A percentile compares a stretch with the other conserved stretches of the same genome.
phyloP scores from a whole-genome alignment of 2,797 vertebrate species.

The Centropyge bicolor region DNA sequence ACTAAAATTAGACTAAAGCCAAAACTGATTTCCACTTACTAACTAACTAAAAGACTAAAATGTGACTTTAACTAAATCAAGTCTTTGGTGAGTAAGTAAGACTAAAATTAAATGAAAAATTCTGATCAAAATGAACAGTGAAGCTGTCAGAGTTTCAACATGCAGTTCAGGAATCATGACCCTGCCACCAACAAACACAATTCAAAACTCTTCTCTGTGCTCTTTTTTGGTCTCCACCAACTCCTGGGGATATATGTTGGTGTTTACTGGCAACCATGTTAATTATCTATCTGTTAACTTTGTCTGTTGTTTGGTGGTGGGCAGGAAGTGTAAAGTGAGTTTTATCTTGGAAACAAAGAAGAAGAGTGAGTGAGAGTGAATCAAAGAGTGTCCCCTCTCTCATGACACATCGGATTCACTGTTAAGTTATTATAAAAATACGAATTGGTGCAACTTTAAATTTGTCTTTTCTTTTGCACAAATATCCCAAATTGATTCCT shows the following conservation, averaged over 20 bases:
- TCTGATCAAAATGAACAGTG: too few relatives aligned
- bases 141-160: neutral
- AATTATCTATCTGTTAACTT: neutral
- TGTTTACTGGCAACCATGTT: neutral
- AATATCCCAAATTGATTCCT: too few relatives aligned
- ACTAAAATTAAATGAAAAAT: too few relatives aligned
- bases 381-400: neutral
- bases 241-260: neutral
- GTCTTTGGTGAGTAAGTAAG: too few relatives aligned
- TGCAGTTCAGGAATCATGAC: neutral
- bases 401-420: neutral
- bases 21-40: too few relatives aligned
- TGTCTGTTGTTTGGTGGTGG: neutral
- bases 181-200: neutral
- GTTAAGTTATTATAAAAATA: neutral
- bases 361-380: neutral
- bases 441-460: neutral
- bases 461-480: neutral
- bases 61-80: too few relatives aligned
- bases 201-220: neutral
- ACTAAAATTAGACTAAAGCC: too few relatives aligned
- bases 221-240: neutral
- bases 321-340: neutral
- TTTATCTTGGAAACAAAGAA: neutral
- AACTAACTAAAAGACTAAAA: too few relatives aligned